Evolutionary conservation across 2,113 vertebrate genomes (phyloP), one percentile per base, ranked within the genome.

Genomic region (Chionodraco myersi): DNA sequence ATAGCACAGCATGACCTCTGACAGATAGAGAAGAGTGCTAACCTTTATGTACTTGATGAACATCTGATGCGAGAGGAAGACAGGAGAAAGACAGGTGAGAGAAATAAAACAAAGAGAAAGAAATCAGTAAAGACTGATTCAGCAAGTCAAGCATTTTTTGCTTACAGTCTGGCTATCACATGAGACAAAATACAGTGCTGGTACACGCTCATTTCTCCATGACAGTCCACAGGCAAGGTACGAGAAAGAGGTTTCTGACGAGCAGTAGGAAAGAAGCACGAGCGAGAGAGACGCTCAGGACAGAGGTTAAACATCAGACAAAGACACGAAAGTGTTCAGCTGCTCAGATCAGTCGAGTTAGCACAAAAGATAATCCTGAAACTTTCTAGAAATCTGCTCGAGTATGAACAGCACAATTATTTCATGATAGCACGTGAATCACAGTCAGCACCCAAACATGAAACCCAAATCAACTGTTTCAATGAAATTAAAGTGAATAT

Each of bases 41-140:
- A 99, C 98, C 98, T 99, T 99, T 96, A 99, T 97, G 96, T 99
- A 99, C 94, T 99, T 99, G 98, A 98, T 99, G 98, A 99, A 99
- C 98, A 99, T 99, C 98, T 99, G 97, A 99, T 95, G 97, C 96
- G 75, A 97, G 94, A 96, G 91, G 94, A 95, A 93, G 93, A 95
- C 93, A 93, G 91, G 92, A 90, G 94, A 87, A 67, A 60, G 86
- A 90, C 94, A 95, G 93, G 44, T 48, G 93, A 92, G 93, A 95
- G 82, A 91, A 85, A 91, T 52, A 95, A 92, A 93, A 95, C 93
- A 93, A 94, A 95, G 94, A 93, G 93, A 94, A 92, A 87, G 86
- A 10, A 90, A 94, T 97, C 95, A 97, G 96, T 97, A 90, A 96
- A 94, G 94, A 91, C 88, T 84, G 93, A 94, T 93, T 96, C 95